Conservation (phyloP, 2,888 invertebrate species). For the Gastrophysa polygoni region DNA sequence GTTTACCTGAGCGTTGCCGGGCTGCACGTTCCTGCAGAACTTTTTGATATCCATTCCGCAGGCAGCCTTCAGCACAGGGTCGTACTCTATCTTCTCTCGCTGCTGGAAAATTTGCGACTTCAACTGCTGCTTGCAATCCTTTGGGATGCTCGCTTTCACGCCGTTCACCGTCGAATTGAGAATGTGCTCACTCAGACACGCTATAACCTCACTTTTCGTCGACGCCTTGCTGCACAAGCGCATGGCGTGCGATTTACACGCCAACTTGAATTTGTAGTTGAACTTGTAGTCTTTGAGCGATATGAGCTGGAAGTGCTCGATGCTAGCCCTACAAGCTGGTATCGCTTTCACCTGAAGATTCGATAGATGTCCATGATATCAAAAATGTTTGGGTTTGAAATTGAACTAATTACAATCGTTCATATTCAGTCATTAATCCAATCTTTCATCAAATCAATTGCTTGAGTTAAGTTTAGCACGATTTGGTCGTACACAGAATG, state of each 20-base stretch:
- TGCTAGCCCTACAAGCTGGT: slow-evolving; percentile 86
- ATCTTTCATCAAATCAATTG: no score
- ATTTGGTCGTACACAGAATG: no score
- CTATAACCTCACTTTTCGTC: slow-evolving; percentile 81
- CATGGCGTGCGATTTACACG: slow-evolving; percentile 82
- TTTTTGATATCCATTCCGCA: slow-evolving; percentile 80
- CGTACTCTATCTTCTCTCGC: slow-evolving; percentile 85
- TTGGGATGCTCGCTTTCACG: slow-evolving; percentile 78
- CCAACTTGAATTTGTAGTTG: slow-evolving; percentile 92
- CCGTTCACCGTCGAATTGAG: slow-evolving; percentile 85
- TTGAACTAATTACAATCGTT: no score
- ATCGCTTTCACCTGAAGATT: slow-evolving; percentile 79
- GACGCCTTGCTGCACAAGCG: slow-evolving; percentile 72
- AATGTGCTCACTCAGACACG: slow-evolving; percentile 88
- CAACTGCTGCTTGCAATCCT: slow-evolving; percentile 89
- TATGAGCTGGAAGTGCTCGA: slow-evolving; percentile 97
- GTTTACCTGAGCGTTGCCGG: slow-evolving; percentile 67
- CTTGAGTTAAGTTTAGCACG: no score
- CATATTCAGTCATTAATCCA: no score
- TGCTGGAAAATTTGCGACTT: slow-evolving; percentile 90
- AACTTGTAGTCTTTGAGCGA: slow-evolving; percentile 93
- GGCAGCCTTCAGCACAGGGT: slow-evolving; percentile 81
- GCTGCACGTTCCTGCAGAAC: slow-evolving; percentile 71
- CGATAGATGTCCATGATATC: slow-evolving; percentile 16
- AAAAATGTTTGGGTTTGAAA: no score